These are phyloP conservation scores for Hyperoodon ampullatus DNA, from an alignment of 2,113 vertebrate species.

Conservation along the genomic window DNA sequence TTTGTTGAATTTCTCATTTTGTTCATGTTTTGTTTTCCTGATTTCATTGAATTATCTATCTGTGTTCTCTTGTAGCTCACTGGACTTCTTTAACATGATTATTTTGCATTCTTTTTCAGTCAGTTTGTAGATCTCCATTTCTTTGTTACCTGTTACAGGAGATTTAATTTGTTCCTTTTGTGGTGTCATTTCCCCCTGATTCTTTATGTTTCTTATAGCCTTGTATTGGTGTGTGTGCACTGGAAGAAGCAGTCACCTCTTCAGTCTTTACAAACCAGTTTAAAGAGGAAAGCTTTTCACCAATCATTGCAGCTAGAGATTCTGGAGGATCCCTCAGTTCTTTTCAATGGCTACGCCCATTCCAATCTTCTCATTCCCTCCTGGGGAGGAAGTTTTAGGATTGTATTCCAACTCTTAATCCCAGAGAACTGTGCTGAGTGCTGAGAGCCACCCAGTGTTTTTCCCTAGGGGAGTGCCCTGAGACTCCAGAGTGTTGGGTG, in stretches of 20 bases:
- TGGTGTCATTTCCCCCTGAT: neutral
- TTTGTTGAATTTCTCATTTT: neutral
- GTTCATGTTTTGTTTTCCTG: neutral
- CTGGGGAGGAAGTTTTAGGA: neutral
- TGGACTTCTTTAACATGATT: neutral
- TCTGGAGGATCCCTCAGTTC: neutral
- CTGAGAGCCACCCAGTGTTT: neutral
- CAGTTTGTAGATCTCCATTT: neutral
- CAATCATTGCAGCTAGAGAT: neutral
- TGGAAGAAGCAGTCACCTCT: neutral
- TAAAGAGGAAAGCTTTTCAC: neutral
- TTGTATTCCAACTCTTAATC: neutral
- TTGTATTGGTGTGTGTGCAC: neutral
- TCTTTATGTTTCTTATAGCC: neutral
- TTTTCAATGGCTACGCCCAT: neutral
- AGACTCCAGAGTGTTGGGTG: neutral
- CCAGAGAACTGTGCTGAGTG: neutral
- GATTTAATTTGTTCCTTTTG: neutral
- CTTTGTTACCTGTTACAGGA: neutral
- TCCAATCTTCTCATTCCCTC: neutral
- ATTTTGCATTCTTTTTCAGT: neutral
- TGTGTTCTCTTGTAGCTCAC: neutral
- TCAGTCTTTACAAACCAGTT: neutral
- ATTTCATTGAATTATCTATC: neutral
- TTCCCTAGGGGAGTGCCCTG: neutral